These are phyloP conservation scores for Drosophila neoperkinsi DNA, from an alignment of 2,888 invertebrate genomes.

Conservation along the genomic window DNA sequence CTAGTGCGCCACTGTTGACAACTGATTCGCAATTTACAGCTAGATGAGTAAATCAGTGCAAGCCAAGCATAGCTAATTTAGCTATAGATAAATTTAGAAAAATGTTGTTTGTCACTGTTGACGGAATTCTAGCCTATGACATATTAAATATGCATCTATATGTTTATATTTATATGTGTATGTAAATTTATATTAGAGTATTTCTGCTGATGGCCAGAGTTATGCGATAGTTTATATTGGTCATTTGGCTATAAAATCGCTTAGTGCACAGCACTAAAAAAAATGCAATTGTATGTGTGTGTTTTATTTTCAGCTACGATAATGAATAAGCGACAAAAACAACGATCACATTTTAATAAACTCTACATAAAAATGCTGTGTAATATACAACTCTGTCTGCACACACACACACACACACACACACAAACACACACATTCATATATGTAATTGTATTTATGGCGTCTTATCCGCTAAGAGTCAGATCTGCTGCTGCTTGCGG, in stretches of 20 bases:
- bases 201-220: background rate
- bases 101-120: background rate
- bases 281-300: conserved; percentile 19
- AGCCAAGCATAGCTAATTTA: background rate
- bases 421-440: background rate
- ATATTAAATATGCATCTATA: background rate
- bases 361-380: conserved; percentile 39
- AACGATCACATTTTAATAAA: conserved; percentile 50
- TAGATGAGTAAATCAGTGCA: conserved; percentile 14
- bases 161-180: background rate
- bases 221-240: no score
- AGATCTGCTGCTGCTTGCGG: conserved; percentile 35
- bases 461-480: conserved; percentile 67
- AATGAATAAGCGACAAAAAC: conserved; percentile 57
- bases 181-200: background rate
- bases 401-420: background rate
- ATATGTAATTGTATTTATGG: conserved; percentile 25
- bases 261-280: conserved; percentile 16
- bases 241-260: conserved; percentile 33
- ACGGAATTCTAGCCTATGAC: background rate
- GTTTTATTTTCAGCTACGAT: conserved; percentile 64
- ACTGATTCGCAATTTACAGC: conserved; percentile 33
- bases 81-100: conserved; percentile 1
- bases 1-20: conserved; percentile 18
- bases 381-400: conserved; percentile 13